phyloP scores from a whole-genome alignment of 2,113 vertebrate genomes.

The Erinaceus europaeus region DNA sequence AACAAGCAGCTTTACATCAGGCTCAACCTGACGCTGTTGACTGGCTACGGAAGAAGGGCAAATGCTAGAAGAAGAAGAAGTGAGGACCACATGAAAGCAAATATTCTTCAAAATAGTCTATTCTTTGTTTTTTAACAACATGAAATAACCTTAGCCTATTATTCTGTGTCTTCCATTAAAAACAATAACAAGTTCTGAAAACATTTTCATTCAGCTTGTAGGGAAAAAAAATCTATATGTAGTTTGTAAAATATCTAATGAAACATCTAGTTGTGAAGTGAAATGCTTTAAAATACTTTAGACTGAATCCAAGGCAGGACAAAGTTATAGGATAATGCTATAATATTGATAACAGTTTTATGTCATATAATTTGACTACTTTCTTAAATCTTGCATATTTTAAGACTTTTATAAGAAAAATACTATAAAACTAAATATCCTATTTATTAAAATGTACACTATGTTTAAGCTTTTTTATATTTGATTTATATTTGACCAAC shows the following conservation, averaged over 20 bases:
- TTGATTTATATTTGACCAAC: background rate
- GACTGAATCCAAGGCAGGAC: background rate
- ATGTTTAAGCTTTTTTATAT: background rate
- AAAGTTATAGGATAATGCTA: background rate
- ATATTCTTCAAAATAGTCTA: too few relatives aligned
- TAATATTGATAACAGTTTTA: background rate
- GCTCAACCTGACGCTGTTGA: too few relatives aligned
- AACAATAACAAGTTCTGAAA: background rate
- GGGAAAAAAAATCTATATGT: background rate
- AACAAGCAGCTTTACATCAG: too few relatives aligned
- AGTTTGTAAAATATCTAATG: background rate
- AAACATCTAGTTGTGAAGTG: background rate
- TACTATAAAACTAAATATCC: background rate
- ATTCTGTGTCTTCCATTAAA: background rate
- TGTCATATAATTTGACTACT: background rate
- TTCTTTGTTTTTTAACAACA: constrained; percentile 62
- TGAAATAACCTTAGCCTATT: background rate
- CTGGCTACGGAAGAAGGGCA: too few relatives aligned
- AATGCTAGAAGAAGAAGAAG: too few relatives aligned
- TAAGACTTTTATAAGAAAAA: background rate
- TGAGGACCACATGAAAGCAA: too few relatives aligned
- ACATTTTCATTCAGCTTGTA: background rate
- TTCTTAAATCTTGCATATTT: background rate
- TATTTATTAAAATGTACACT: background rate
- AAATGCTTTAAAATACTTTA: background rate